Evolutionary conservation across 2,888 invertebrate genomes (phyloP).

Genomic region (Megaustenia siamemsis): DNA sequence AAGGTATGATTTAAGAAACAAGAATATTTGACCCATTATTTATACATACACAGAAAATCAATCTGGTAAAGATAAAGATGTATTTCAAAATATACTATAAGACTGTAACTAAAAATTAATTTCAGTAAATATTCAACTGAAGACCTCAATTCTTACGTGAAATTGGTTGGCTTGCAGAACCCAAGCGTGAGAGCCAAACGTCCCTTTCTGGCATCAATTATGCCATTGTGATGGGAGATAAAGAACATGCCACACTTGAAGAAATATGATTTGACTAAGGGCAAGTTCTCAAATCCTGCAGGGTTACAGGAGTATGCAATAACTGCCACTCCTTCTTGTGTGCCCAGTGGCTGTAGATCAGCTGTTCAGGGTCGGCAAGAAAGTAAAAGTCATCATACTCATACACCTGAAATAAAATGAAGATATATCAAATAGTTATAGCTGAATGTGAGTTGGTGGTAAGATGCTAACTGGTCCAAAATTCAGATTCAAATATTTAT

Average conservation of each 20-base stretch:
- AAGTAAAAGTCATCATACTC: conserved; percentile 99
- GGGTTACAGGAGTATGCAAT: conserved; percentile 70
- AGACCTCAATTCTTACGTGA: conserved; percentile 66
- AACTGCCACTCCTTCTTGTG: conserved; percentile 79
- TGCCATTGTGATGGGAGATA: conserved; percentile 76
- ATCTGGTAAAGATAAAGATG: too few relatives aligned
- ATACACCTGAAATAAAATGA: conserved; percentile 85
- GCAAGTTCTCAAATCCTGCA: conserved; percentile 79
- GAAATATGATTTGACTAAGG: conserved; percentile 80
- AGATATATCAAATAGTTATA: too few relatives aligned
- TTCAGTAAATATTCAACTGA: too few relatives aligned
- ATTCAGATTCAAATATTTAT: too few relatives aligned
- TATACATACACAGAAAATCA: too few relatives aligned
- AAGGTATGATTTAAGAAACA: too few relatives aligned
- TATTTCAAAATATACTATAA: too few relatives aligned
- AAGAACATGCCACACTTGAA: conserved; percentile 80
- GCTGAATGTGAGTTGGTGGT: too few relatives aligned
- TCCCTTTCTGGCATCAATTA: conserved; percentile 77
- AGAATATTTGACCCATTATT: too few relatives aligned
- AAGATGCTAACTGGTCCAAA: too few relatives aligned
- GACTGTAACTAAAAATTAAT: too few relatives aligned
- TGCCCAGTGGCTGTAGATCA: conserved; percentile 80
- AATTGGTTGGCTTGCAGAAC: conserved; percentile 78
- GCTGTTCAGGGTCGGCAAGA: conserved; percentile 93
- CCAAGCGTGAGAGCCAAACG: conserved; percentile 77